Evolutionary conservation across 2,797 vertebrate genomes (phyloP).

Genomic region (Prunella strophiata): DNA sequence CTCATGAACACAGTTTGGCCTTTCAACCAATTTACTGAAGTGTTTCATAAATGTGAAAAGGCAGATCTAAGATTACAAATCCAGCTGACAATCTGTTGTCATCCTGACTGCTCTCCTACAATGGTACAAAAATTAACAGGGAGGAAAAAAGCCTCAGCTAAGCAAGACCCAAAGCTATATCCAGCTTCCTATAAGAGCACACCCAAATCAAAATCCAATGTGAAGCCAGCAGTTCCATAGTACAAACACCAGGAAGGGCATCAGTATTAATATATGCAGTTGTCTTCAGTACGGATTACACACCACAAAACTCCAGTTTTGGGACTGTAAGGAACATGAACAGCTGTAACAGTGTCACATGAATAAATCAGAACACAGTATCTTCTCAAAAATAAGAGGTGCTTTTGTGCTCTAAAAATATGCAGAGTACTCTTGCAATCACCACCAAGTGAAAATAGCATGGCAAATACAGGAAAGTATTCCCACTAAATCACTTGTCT

Average conservation of each 20-base stretch:
- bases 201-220: fast-evolving
- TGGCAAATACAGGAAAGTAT: neutral
- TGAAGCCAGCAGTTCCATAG: neutral
- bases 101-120: neutral
- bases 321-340: neutral
- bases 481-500: neutral
- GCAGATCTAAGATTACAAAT: neutral
- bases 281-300: neutral
- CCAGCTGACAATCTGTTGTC: fast-evolving
- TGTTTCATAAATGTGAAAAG: neutral
- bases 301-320: neutral
- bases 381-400: neutral
- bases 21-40: neutral
- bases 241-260: neutral
- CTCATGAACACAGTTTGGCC: neutral
- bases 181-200: neutral
- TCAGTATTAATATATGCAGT: neutral
- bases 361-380: neutral
- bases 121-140: neutral
- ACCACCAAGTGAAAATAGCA: neutral
- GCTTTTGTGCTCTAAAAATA: neutral
- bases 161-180: neutral
- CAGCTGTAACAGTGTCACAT: neutral
- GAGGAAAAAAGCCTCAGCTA: neutral
- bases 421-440: neutral